These are phyloP conservation scores for Drosophila azteca DNA, from an alignment of 1,140 invertebrate species.

Conservation along the genomic window DNA sequence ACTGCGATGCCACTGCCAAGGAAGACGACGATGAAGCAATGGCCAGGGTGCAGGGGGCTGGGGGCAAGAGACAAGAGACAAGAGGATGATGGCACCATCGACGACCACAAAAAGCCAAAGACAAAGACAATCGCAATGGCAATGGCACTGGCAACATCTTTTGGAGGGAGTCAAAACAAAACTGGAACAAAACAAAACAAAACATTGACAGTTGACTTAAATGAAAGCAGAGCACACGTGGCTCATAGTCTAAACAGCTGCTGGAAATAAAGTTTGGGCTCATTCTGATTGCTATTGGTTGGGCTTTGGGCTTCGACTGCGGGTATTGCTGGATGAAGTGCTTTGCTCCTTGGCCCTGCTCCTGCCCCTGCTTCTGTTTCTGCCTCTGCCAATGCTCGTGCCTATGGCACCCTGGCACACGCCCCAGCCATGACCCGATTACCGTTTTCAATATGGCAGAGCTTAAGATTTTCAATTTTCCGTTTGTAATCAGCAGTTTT, in stretches of 20 bases:
- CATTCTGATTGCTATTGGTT: constrained; percentile 28
- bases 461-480: constrained; percentile 81
- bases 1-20: constrained; percentile 2
- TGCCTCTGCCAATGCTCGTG: background rate
- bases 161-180: background rate
- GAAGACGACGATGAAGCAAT: background rate
- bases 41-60: too few relatives aligned
- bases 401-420: background rate
- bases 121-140: too few relatives aligned
- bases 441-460: constrained; percentile 64
- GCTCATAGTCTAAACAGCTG: constrained; percentile 57
- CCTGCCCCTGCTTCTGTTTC: background rate
- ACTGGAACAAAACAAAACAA: constrained; percentile 66
- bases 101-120: too few relatives aligned
- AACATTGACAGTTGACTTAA: constrained; percentile 75
- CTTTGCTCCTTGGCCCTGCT: too few relatives aligned
- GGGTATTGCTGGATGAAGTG: background rate
- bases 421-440: constrained; percentile 19
- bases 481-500: constrained; percentile 71
- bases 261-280: constrained; percentile 46
- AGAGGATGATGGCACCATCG: too few relatives aligned
- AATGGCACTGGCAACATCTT: background rate
- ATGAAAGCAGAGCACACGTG: constrained; percentile 67
- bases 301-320: background rate
- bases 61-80: too few relatives aligned